Conservation (phyloP, 92 coral and sea anemone species). For the Phymanthus crucifer region DNA sequence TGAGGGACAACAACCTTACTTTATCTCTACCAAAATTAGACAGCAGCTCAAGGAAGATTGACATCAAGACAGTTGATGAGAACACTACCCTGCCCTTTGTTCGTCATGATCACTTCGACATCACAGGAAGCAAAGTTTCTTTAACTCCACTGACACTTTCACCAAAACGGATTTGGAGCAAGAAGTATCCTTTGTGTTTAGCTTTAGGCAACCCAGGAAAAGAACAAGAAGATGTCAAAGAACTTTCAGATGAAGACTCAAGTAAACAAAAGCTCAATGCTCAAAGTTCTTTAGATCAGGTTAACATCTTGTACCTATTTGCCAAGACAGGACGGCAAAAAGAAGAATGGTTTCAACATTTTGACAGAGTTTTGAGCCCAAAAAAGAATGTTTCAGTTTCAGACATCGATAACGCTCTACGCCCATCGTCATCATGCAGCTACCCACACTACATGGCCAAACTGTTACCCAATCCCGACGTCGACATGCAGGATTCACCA, state of each 20-base stretch:
- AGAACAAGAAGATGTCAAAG: slow-evolving; percentile 33
- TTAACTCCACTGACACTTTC: slow-evolving; percentile 74
- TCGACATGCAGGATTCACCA: slow-evolving; percentile 49
- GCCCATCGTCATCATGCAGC: slow-evolving; percentile 50
- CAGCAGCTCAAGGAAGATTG: slow-evolving; percentile 64
- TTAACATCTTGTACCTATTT: slow-evolving; percentile 60
- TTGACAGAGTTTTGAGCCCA: slow-evolving; percentile 45
- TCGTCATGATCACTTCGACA: slow-evolving; percentile 64
- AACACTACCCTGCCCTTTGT: slow-evolving; percentile 49
- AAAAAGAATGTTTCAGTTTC: slow-evolving; percentile 37
- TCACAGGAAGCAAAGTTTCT: slow-evolving; percentile 69
- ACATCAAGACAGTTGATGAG: slow-evolving; percentile 65
- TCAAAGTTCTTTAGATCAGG: slow-evolving; percentile 61
- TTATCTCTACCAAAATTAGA: slow-evolving; percentile 76
- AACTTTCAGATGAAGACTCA: slow-evolving; percentile 44
- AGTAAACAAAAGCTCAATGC: slow-evolving; percentile 37
- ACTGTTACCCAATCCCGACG: slow-evolving; percentile 60
- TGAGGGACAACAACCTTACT: slow-evolving; percentile 66
- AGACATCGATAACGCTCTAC: slow-evolving; percentile 16
- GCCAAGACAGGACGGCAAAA: slow-evolving; percentile 91
- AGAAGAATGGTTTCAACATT: slow-evolving; percentile 89
- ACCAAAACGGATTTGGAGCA: slow-evolving; percentile 86
- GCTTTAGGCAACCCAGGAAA: slow-evolving; percentile 41
- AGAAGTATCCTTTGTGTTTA: slow-evolving; percentile 82
- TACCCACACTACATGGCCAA: slow-evolving; percentile 91